These are phyloP conservation scores for Rhinoderma darwinii DNA, from an alignment of 2,113 vertebrate genomes.

Conservation along the genomic window DNA sequence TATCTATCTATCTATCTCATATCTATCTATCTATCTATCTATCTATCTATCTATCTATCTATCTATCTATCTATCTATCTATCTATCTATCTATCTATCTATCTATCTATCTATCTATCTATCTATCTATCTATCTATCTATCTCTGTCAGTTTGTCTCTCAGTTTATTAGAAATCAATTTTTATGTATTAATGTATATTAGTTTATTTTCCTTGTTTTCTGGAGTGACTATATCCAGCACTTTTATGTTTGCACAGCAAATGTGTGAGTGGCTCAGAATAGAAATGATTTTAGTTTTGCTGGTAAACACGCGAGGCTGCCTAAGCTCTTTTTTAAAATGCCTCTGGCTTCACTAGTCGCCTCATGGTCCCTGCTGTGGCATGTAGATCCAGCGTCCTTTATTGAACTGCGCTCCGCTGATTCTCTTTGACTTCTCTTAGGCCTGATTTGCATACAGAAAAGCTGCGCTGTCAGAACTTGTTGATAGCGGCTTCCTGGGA, in stretches of 20 bases:
- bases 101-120: no score
- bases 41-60: no score
- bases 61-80: no score
- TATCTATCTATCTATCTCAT: not conserved
- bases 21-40: no score
- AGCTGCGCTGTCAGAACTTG: constrained; percentile 19
- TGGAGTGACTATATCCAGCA: not conserved
- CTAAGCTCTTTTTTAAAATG: constrained; percentile 6
- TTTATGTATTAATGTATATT: no score
- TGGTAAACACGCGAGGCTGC: not conserved
- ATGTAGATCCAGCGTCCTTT: constrained; percentile 15
- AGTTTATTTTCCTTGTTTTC: not conserved
- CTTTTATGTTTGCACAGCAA: not conserved
- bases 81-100: no score
- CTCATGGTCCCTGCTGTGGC: constrained; percentile 31
- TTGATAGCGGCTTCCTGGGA: not conserved
- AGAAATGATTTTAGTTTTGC: constrained; percentile 10
- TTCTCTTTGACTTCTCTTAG: constrained; percentile 44
- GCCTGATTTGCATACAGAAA: constrained; percentile 37
- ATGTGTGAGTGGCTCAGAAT: not conserved
- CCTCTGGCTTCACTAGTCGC: constrained; percentile 35
- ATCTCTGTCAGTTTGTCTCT: no score
- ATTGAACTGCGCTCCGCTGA: constrained; percentile 13
- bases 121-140: no score
- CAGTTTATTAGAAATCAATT: no score